Evolutionary conservation across 2,113 vertebrate species (phyloP).

Genomic region (Antidorcas marsupialis): DNA sequence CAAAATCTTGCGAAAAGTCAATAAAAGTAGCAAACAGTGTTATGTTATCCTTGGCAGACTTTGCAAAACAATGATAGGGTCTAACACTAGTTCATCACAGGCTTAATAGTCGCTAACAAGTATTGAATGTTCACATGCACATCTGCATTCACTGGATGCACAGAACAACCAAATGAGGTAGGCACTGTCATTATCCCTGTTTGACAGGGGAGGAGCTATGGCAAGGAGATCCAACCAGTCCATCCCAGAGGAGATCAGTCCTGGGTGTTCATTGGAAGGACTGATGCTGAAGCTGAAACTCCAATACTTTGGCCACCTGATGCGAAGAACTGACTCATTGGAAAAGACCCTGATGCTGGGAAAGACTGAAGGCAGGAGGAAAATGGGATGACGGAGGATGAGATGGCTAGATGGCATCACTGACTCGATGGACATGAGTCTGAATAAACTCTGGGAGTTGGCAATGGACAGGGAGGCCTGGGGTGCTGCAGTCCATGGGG

Average conservation of each 20-base stretch:
- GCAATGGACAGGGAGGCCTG: neutral
- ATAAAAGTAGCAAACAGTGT: slow-evolving; percentile 64
- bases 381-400: neutral
- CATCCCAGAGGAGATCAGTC: neutral
- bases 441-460: neutral
- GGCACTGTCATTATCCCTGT: neutral
- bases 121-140: slow-evolving; percentile 27
- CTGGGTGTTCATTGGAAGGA: neutral
- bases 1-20: slow-evolving; percentile 56
- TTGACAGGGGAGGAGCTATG: slow-evolving; percentile 27
- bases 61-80: slow-evolving; percentile 48
- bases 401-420: neutral
- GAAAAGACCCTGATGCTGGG: neutral
- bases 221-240: neutral
- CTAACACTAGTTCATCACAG: slow-evolving; percentile 60
- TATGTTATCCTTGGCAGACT: slow-evolving; percentile 58
- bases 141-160: neutral
- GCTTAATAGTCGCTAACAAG: slow-evolving; percentile 46
- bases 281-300: neutral
- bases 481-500: neutral
- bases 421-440: neutral
- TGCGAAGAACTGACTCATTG: neutral
- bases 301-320: neutral
- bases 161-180: neutral
- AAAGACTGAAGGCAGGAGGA: neutral